Evolutionary conservation across 2,797 vertebrate genomes (phyloP).

Genomic region (Helostoma temminkii): DNA sequence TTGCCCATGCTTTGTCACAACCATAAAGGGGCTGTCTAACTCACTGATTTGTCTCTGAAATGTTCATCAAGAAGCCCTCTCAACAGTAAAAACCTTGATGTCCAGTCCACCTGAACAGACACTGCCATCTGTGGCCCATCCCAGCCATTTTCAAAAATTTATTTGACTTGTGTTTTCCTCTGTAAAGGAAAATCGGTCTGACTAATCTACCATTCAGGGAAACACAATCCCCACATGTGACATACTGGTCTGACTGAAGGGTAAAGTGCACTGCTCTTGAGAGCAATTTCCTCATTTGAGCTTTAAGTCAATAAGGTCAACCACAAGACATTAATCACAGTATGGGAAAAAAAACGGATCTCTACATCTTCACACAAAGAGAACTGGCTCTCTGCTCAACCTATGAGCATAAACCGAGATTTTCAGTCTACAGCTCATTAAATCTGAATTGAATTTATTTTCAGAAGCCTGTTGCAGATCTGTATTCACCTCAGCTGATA

Average conservation of each 20-base stretch:
- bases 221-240: constrained; percentile 44
- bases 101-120: constrained; percentile 50
- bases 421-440: constrained; percentile 79
- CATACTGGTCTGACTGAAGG: constrained; percentile 51
- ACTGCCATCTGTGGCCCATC: constrained; percentile 24
- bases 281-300: constrained; percentile 73
- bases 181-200: constrained; percentile 27
- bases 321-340: constrained; percentile 71
- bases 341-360: constrained; percentile 42
- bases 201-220: constrained; percentile 39
- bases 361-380: constrained; percentile 31
- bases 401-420: constrained; percentile 54
- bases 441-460: constrained; percentile 80
- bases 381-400: constrained; percentile 57
- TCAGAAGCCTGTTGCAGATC: constrained; percentile 67
- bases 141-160: constrained; percentile 30
- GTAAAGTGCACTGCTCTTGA: constrained; percentile 63
- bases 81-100: constrained; percentile 39
- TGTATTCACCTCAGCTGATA: constrained; percentile 78
- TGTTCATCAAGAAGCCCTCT: constrained; percentile 49
- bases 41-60: constrained; percentile 54
- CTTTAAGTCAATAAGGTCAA: constrained; percentile 74
- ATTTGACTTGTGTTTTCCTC: constrained; percentile 24
- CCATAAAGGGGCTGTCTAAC: constrained; percentile 51
- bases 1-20: constrained; percentile 45